These are phyloP conservation scores for Camponotus vicinus DNA, from an alignment of 1,140 invertebrate genomes.

Conservation along the genomic window DNA sequence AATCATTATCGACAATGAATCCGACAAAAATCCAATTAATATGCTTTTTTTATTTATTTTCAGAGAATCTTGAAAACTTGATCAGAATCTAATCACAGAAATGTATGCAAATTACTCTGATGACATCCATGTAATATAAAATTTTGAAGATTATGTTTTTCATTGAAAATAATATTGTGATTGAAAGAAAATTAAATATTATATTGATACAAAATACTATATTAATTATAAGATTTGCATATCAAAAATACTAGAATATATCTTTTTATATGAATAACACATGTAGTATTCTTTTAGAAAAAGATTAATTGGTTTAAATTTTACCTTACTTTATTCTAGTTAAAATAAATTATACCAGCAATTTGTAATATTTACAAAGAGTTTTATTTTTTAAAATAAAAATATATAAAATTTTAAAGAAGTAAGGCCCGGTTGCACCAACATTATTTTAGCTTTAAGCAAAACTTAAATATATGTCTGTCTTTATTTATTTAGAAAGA, in stretches of 20 bases:
- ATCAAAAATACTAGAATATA: constrained; percentile 28
- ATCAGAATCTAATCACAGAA: not conserved
- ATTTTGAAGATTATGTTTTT: not conserved
- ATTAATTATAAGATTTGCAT: not conserved
- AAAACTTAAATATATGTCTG: too few relatives aligned
- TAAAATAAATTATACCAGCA: not conserved
- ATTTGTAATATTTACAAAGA: not conserved
- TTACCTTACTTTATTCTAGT: not conserved
- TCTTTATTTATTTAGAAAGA: too few relatives aligned
- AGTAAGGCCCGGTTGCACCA: too few relatives aligned
- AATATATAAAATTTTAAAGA: not conserved
- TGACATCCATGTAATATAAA: not conserved
- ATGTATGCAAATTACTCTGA: not conserved
- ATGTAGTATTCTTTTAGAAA: not conserved
- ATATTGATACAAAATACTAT: too few relatives aligned
- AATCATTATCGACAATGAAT: not conserved
- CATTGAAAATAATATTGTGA: constrained; percentile 6
- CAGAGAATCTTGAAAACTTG: not conserved
- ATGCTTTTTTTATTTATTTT: constrained; percentile 8
- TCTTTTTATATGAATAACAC: not conserved
- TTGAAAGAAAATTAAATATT: not conserved
- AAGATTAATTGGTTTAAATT: not conserved
- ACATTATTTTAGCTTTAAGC: too few relatives aligned
- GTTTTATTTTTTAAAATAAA: constrained; percentile 2
- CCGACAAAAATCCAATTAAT: not conserved